Conservation (phyloP, 2,888 invertebrate species). For the Melinopterus prodromus region DNA sequence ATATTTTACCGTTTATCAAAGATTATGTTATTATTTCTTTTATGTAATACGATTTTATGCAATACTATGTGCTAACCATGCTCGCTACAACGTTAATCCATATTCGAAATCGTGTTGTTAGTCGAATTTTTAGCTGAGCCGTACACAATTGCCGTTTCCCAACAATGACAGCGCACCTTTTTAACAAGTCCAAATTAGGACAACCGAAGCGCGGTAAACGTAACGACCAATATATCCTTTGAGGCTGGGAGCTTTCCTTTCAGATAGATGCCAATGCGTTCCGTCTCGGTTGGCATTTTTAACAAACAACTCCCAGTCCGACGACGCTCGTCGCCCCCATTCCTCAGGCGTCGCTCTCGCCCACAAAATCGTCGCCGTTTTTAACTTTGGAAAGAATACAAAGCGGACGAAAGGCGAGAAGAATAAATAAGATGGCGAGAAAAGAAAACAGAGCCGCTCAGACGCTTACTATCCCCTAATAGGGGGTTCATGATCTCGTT, state of each 20-base stretch:
- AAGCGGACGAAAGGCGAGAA: constrained; percentile 11
- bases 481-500: constrained; percentile 27
- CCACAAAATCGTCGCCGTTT: not conserved
- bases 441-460: not conserved
- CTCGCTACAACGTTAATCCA: too few species aligned
- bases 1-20: too few species aligned
- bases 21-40: too few species aligned
- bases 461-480: not conserved
- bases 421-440: not conserved
- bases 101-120: not conserved
- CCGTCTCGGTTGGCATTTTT: constrained; percentile 45
- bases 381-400: constrained; percentile 11
- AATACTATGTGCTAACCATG: too few species aligned
- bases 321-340: not conserved
- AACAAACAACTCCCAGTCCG: constrained; percentile 40
- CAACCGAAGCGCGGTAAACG: not conserved
- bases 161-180: not conserved
- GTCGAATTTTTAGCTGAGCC: not conserved
- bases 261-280: constrained; percentile 36
- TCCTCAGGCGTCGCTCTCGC: not conserved
- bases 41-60: too few species aligned
- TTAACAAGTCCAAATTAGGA: not conserved
- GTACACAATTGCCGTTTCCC: not conserved
- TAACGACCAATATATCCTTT: constrained; percentile 30
- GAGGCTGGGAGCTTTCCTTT: constrained; percentile 7